A percentile compares a stretch with the other conserved stretches of the same genome.
phyloP scores from a whole-genome alignment of 2,797 vertebrate genomes.

The Propithecus deckenii region DNA sequence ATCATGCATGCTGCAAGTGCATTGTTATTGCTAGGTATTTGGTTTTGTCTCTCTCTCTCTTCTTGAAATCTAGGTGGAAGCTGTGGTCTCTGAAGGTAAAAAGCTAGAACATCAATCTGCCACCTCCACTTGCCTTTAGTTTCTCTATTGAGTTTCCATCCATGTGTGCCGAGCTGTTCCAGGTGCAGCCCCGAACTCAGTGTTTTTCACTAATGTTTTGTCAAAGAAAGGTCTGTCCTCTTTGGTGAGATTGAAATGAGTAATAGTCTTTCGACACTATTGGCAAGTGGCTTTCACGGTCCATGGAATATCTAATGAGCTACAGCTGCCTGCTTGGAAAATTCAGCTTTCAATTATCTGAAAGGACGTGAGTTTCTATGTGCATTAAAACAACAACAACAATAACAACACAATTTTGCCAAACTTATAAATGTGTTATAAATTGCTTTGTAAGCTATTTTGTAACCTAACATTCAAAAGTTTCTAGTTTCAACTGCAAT shows the following conservation, averaged over 20 bases:
- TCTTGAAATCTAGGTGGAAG: not conserved
- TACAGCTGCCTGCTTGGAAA: conserved; percentile 79
- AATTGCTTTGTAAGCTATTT: conserved; percentile 43
- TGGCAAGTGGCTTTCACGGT: conserved; percentile 82
- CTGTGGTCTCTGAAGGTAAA: conserved; percentile 45
- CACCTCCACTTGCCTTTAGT: not conserved
- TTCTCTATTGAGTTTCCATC: conserved; percentile 31
- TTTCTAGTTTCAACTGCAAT: conserved; percentile 40
- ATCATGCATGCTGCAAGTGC: not conserved
- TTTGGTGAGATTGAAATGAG: conserved; percentile 72
- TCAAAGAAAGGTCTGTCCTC: conserved; percentile 66
- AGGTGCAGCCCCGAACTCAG: conserved; percentile 24
- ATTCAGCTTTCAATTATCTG: conserved; percentile 74
- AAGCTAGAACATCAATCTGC: conserved; percentile 40
- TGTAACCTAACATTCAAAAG: not conserved
- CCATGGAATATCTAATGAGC: conserved; percentile 76
- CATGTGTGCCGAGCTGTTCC: conserved; percentile 16
- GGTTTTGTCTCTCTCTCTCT: not conserved
- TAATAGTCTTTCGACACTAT: conserved; percentile 70
- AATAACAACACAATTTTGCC: conserved; percentile 23
- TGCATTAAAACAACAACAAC: conserved; percentile 6
- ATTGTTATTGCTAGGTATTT: conserved; percentile 38
- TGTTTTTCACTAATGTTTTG: conserved; percentile 66
- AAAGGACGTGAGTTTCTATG: conserved; percentile 62
- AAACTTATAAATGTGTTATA: conserved; percentile 45